phyloP scores from a whole-genome alignment of 1,140 invertebrate species.

The Lordiphosa clarofinis region DNA sequence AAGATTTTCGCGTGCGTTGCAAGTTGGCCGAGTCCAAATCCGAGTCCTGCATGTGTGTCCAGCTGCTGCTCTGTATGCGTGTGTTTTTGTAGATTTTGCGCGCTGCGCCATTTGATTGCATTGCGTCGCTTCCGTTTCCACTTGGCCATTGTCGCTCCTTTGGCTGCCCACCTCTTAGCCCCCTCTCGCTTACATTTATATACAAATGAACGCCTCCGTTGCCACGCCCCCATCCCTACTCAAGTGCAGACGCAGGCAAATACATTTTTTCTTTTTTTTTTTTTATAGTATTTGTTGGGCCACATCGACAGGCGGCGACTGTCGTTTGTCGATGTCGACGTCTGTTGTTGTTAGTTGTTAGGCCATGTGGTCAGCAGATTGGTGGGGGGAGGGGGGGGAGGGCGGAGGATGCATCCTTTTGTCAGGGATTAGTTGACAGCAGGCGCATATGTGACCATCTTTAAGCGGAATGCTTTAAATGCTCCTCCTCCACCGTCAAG shows the following conservation, averaged over 20 bases:
- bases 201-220: constrained; percentile 74
- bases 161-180: constrained; percentile 28
- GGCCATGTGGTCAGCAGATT: constrained; percentile 40
- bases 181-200: constrained; percentile 50
- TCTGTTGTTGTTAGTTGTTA: constrained; percentile 61
- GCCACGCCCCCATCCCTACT: constrained; percentile 48
- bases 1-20: constrained; percentile 75
- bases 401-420: constrained; percentile 16
- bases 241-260: constrained; percentile 74
- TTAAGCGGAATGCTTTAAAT: constrained; percentile 13
- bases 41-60: constrained; percentile 2
- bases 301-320: constrained; percentile 58
- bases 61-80: constrained; percentile 30
- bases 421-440: constrained; percentile 42
- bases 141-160: constrained; percentile 72
- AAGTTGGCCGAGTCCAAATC: constrained; percentile 40
- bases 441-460: constrained; percentile 40
- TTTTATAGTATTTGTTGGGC: constrained; percentile 46
- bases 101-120: constrained; percentile 73
- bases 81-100: constrained; percentile 75
- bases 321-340: constrained; percentile 27
- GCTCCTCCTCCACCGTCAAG: constrained; percentile 2
- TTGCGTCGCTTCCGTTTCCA: constrained; percentile 59
- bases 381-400: too few species aligned
- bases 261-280: constrained; percentile 46